Conservation (phyloP, 2,797 vertebrate genomes). For the Dryobates pubescens region DNA sequence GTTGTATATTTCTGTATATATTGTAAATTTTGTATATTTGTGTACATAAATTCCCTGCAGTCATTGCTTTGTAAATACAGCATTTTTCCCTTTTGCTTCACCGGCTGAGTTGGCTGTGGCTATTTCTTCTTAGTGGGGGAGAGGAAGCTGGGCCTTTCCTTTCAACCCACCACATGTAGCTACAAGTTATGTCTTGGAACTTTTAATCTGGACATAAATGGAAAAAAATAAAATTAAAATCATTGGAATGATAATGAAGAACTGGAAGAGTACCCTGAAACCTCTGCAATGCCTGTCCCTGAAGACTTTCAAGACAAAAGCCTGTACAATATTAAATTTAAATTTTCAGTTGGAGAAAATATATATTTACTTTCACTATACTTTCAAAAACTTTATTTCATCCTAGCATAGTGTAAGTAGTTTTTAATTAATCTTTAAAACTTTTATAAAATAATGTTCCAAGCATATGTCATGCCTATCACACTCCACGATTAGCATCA, state of each 20-base stretch:
- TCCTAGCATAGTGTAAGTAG: background rate
- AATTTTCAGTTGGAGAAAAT: background rate
- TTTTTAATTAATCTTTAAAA: background rate
- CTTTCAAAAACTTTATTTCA: background rate
- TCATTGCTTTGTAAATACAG: no score
- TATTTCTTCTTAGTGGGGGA: no score
- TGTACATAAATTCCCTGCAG: no score
- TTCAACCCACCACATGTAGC: no score
- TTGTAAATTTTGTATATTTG: no score
- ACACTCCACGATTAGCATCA: background rate
- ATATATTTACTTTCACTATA: background rate
- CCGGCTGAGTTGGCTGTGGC: no score
- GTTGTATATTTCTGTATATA: no score
- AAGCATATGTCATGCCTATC: background rate
- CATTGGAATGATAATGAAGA: background rate
- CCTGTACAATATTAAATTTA: background rate
- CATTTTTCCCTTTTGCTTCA: no score
- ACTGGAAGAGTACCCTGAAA: background rate
- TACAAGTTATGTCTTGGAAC: background rate
- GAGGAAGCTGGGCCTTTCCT: no score
- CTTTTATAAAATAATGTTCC: background rate
- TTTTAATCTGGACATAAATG: background rate
- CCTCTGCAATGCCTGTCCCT: rapidly evolving
- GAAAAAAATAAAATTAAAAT: rapidly evolving
- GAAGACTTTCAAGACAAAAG: background rate